phyloP scores from a whole-genome alignment of 2,113 vertebrate species.

The Phaethon lepturus region DNA sequence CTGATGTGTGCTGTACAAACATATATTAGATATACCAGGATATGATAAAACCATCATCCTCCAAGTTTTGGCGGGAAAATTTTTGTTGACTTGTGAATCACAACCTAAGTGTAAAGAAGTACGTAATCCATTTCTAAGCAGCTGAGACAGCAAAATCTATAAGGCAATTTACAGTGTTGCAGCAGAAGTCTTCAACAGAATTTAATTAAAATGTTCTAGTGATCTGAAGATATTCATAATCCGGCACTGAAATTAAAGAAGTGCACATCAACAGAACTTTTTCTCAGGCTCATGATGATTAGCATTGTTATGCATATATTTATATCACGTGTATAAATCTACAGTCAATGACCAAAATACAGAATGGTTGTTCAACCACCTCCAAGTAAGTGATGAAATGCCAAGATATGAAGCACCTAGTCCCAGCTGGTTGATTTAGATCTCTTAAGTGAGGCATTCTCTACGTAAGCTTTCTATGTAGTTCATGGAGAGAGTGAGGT shows the following conservation, averaged over 20 bases:
- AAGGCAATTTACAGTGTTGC: not conserved
- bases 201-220: not conserved
- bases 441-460: not conserved
- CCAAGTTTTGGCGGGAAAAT: not conserved
- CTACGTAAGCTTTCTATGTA: not conserved
- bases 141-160: not conserved
- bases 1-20: not conserved
- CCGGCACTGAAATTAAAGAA: not conserved
- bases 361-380: not conserved
- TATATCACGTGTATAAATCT: not conserved
- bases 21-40: not conserved
- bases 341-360: not conserved
- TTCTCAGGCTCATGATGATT: not conserved
- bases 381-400: not conserved
- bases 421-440: not conserved
- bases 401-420: not conserved
- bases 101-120: not conserved
- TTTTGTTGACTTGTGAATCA: not conserved
- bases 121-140: not conserved
- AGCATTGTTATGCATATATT: not conserved
- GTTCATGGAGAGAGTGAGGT: not conserved
- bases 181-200: not conserved
- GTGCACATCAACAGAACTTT: not conserved
- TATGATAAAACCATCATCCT: not conserved
- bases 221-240: not conserved